A percentile compares a stretch with the other conserved stretches of the same genome.
Conservation (phyloP, 2,113 vertebrate species). For the Acinonyx jubatus region DNA sequence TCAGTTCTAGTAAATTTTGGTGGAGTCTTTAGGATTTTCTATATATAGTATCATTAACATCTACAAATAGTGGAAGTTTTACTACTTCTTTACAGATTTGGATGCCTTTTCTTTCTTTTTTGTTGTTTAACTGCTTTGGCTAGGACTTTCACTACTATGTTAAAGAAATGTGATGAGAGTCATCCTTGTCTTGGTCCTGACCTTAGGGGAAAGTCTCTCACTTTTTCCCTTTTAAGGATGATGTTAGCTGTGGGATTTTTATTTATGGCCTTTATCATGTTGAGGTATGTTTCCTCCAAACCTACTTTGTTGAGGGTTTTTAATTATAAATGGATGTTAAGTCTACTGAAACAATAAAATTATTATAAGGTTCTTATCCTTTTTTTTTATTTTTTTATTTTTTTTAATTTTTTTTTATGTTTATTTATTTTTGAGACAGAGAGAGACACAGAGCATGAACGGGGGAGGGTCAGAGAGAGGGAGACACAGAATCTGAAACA, state of each 20-base stretch:
- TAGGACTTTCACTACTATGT: neutral
- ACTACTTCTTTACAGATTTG: neutral
- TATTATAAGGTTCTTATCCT: neutral
- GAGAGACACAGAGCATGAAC: too few relatives aligned
- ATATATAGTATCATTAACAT: neutral
- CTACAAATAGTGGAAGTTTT: neutral
- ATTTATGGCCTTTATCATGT: neutral
- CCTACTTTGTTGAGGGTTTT: neutral
- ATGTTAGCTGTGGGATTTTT: neutral
- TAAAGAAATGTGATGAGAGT: neutral
- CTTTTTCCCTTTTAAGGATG: neutral
- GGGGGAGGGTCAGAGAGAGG: too few relatives aligned
- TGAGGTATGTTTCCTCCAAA: neutral
- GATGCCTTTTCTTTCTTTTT: neutral
- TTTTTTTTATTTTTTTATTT: neutral
- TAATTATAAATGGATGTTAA: neutral
- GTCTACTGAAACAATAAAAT: neutral
- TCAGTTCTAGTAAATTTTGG: neutral
- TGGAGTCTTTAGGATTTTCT: neutral
- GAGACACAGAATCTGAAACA: too few relatives aligned
- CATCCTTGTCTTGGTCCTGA: neutral
- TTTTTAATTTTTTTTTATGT: too few relatives aligned
- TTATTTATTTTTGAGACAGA: too few relatives aligned
- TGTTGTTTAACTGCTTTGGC: neutral
- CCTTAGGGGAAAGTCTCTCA: neutral